A percentile compares a stretch with the other conserved stretches of the same genome.
phyloP scores from a whole-genome alignment of 1,140 invertebrate species.

The Drosophila nannoptera region DNA sequence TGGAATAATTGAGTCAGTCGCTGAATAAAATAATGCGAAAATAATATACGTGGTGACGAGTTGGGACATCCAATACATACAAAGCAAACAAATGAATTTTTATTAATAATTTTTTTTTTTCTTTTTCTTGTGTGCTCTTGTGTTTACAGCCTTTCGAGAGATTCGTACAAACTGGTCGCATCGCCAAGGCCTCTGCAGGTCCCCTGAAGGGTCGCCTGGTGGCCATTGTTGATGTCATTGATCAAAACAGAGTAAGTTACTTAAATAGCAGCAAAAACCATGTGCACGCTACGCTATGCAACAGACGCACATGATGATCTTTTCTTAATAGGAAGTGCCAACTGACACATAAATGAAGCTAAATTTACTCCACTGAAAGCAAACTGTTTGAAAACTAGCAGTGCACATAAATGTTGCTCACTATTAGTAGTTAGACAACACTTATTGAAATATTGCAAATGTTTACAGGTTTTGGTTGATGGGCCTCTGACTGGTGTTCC shows the following conservation, averaged over 20 bases:
- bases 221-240: slow-evolving; percentile 96
- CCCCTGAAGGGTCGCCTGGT: slow-evolving; percentile 93
- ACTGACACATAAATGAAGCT: slow-evolving; percentile 82
- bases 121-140: slow-evolving; percentile 9
- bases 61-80: slow-evolving; percentile 25
- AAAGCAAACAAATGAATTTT: slow-evolving; percentile 9
- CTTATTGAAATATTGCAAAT: slow-evolving; percentile 1
- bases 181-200: slow-evolving; percentile 95
- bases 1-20: not conserved
- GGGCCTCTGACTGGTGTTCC: slow-evolving; percentile 92
- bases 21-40: slow-evolving; percentile 15
- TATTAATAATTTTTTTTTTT: slow-evolving; percentile 33
- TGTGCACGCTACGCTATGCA: not conserved
- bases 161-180: slow-evolving; percentile 97
- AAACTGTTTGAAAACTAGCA: slow-evolving; percentile 22
- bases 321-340: slow-evolving; percentile 85
- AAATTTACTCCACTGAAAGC: slow-evolving; percentile 69
- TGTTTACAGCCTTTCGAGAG: slow-evolving; percentile 90
- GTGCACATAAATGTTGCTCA: slow-evolving; percentile 15
- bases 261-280: slow-evolving; percentile 13
- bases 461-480: slow-evolving; percentile 91
- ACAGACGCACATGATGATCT: slow-evolving; percentile 72
- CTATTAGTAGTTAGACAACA: not conserved
- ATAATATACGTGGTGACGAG: slow-evolving; percentile 65
- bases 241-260: slow-evolving; percentile 94